phyloP scores from a whole-genome alignment of 2,113 vertebrate genomes.

The Promerops cafer region DNA sequence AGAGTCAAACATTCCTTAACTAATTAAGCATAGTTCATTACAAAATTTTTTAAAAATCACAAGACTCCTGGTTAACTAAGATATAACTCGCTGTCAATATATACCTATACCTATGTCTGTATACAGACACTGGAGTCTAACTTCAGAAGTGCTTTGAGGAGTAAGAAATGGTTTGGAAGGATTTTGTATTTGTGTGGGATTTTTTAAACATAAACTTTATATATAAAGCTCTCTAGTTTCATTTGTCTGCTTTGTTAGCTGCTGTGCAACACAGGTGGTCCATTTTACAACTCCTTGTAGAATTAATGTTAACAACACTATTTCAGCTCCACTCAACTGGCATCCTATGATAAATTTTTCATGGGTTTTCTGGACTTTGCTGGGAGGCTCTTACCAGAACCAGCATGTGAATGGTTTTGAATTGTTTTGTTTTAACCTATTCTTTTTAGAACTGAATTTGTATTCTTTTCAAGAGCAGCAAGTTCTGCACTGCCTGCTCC shows the following conservation, averaged over 20 bases:
- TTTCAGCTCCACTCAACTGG: neutral
- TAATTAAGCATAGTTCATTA: neutral
- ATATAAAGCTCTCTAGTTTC: neutral
- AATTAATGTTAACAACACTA: neutral
- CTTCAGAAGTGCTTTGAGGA: neutral
- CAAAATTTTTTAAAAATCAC: fast-evolving
- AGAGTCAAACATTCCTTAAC: neutral
- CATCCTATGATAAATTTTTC: neutral
- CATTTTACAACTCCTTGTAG: neutral
- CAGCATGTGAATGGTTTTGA: neutral
- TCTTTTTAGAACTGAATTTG: neutral
- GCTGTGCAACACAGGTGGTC: neutral
- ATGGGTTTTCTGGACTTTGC: neutral
- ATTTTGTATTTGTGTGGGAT: neutral
- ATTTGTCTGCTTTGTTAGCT: neutral
- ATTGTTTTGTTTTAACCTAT: neutral
- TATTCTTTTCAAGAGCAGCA: neutral
- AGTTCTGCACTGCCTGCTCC: neutral
- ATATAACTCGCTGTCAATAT: fast-evolving
- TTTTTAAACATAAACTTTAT: neutral
- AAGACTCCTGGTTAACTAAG: neutral
- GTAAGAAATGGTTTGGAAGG: neutral
- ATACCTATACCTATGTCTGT: no score
- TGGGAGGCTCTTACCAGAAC: neutral
- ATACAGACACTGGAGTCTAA: neutral